Conservation (phyloP, 1,140 invertebrate genomes). For the Camponotus pennsylvanicus region DNA sequence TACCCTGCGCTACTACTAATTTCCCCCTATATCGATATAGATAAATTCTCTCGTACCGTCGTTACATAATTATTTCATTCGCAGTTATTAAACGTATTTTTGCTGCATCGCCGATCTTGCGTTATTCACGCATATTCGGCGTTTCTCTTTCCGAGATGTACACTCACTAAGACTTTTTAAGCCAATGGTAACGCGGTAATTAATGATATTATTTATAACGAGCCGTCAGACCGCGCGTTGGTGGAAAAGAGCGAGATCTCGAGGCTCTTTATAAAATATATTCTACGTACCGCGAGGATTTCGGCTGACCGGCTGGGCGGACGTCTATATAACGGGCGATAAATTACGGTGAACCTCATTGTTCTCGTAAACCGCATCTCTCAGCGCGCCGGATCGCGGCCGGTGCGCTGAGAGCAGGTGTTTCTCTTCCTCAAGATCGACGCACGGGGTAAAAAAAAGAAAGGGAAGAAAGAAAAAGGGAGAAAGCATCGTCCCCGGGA, state of each 20-base stretch:
- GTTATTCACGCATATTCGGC: background rate
- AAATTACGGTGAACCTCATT: constrained; percentile 66
- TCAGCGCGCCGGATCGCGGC: constrained; percentile 10
- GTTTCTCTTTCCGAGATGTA: background rate
- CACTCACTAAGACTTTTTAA: constrained; percentile 7
- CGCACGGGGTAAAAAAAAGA: background rate
- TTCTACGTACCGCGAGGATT: constrained; percentile 44
- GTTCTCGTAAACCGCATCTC: constrained; percentile 67
- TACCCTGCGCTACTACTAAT: background rate
- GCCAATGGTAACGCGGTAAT: constrained; percentile 40
- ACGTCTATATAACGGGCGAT: constrained; percentile 58
- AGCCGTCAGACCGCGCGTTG: constrained; percentile 14
- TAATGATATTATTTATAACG: constrained; percentile 47
- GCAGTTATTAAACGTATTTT: constrained; percentile 9
- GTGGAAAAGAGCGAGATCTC: constrained; percentile 37
- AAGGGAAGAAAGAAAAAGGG: background rate
- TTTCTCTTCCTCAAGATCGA: constrained; percentile 64
- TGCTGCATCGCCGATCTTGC: background rate
- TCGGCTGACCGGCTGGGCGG: constrained; percentile 47
- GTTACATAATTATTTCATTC: constrained; percentile 37
- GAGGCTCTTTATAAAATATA: constrained; percentile 11
- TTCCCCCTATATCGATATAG: constrained; percentile 42
- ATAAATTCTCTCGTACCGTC: constrained; percentile 13
- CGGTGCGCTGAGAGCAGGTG: constrained; percentile 58
- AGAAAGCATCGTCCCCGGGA: constrained; percentile 17